These are phyloP conservation scores for Hyperoodon ampullatus DNA, from an alignment of 2,113 vertebrate genomes.

Conservation along the genomic window DNA sequence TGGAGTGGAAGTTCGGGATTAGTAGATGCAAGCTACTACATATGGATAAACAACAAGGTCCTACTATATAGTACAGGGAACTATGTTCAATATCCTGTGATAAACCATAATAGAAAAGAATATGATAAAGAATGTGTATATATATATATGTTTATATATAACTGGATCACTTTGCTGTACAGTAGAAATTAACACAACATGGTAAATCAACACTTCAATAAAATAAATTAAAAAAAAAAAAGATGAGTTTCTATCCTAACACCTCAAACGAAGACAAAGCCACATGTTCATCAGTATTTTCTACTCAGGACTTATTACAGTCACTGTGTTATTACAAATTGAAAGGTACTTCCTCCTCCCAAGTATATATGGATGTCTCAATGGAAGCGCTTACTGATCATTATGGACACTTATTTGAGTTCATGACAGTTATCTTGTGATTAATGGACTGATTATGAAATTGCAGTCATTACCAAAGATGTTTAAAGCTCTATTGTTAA, in stretches of 20 bases:
- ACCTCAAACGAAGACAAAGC: background rate
- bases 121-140: background rate
- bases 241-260: background rate
- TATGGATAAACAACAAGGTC: background rate
- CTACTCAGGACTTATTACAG: background rate
- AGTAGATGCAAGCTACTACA: background rate
- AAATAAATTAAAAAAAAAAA: background rate
- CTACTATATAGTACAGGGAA: background rate
- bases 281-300: background rate
- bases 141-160: background rate
- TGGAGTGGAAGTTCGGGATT: background rate
- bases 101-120: background rate
- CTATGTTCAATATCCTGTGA: background rate
- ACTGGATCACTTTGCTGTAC: background rate
- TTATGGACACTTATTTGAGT: conserved; percentile 10
- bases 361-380: background rate
- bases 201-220: background rate
- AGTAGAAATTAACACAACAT: background rate
- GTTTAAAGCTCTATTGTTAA: conserved; percentile 52
- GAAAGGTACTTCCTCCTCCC: background rate
- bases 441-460: conserved; percentile 60
- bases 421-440: conserved; percentile 29
- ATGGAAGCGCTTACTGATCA: background rate
- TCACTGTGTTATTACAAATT: background rate
- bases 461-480: background rate